phyloP scores from a whole-genome alignment of 37 sponge, comb jelly and placozoan genomes.

The Aplysina aerophoba region DNA sequence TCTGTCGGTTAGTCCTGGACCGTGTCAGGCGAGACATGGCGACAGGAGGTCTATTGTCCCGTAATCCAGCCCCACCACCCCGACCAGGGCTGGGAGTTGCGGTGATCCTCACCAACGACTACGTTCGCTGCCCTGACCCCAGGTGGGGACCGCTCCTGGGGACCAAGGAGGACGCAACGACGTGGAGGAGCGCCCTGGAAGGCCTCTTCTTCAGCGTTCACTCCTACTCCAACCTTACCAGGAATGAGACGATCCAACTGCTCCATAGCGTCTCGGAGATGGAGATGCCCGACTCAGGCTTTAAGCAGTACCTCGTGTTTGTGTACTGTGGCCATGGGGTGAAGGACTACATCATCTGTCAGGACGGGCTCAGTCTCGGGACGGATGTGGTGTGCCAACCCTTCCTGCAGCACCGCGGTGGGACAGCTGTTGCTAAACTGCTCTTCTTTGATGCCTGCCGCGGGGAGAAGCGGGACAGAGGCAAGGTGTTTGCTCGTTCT shows the following conservation, averaged over 20 bases:
- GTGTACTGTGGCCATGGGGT: conserved; percentile 24
- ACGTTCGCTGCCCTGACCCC: neutral
- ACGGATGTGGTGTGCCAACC: neutral
- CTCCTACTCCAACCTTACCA: neutral
- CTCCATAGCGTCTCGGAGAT: neutral
- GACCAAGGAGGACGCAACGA: neutral
- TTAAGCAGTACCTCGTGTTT: conserved; percentile 3
- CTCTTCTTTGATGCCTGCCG: conserved; percentile 28
- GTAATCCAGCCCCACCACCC: too few relatives aligned
- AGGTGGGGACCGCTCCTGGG: neutral
- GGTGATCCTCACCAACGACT: conserved; percentile 52
- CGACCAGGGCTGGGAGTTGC: conserved; percentile 17
- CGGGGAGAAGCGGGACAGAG: conserved; percentile 5
- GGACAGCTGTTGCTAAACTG: neutral
- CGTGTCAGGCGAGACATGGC: too few relatives aligned
- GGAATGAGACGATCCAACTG: neutral
- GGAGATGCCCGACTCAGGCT: neutral
- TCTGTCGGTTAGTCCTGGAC: too few relatives aligned
- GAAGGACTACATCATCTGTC: neutral
- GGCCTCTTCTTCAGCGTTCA: neutral
- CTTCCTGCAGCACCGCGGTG: neutral
- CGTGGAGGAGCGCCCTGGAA: neutral
- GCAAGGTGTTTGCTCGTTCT: neutral
- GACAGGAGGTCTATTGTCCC: too few relatives aligned
- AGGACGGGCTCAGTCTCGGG: neutral